A percentile compares a stretch with the other conserved stretches of the same genome.
These are phyloP conservation scores for Micromys minutus DNA, from an alignment of 2,113 vertebrate species.

Conservation along the genomic window DNA sequence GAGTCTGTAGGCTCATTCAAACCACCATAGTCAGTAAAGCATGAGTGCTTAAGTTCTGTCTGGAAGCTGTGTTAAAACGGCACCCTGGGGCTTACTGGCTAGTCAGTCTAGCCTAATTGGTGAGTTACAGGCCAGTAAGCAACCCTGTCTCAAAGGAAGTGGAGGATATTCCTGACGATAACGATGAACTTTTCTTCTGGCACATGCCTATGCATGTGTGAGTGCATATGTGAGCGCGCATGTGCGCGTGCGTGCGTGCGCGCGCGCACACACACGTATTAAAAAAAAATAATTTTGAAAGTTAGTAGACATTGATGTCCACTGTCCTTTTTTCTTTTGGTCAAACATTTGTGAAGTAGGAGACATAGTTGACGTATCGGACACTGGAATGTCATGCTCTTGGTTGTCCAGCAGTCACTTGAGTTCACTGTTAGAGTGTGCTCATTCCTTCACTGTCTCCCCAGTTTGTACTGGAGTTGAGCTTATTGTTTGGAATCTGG, in stretches of 20 bases:
- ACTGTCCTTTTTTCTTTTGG: not conserved
- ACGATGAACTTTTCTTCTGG: not conserved
- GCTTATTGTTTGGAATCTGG: slow-evolving; percentile 21
- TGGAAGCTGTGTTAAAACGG: not conserved
- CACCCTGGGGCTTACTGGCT: not conserved
- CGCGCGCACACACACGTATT: not conserved
- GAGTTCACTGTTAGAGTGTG: not conserved
- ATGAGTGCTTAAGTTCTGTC: not conserved
- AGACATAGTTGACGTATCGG: not conserved
- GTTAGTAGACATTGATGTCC: not conserved
- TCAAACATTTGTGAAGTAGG: not conserved
- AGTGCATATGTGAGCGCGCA: too few species aligned
- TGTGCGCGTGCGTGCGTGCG: too few species aligned
- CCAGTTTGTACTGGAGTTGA: not conserved
- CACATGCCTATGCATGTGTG: not conserved
- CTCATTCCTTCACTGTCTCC: not conserved
- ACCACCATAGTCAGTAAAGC: not conserved
- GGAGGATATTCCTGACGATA: not conserved
- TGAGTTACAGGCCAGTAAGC: not conserved
- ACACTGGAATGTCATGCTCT: not conserved
- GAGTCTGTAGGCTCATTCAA: not conserved
- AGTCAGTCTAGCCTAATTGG: too few species aligned
- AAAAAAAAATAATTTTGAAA: slow-evolving; percentile 11
- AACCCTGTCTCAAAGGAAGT: not conserved
- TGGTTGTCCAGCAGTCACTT: not conserved